These are phyloP conservation scores for Dipus sagitta DNA, from an alignment of 2,797 vertebrate genomes.

Conservation along the genomic window DNA sequence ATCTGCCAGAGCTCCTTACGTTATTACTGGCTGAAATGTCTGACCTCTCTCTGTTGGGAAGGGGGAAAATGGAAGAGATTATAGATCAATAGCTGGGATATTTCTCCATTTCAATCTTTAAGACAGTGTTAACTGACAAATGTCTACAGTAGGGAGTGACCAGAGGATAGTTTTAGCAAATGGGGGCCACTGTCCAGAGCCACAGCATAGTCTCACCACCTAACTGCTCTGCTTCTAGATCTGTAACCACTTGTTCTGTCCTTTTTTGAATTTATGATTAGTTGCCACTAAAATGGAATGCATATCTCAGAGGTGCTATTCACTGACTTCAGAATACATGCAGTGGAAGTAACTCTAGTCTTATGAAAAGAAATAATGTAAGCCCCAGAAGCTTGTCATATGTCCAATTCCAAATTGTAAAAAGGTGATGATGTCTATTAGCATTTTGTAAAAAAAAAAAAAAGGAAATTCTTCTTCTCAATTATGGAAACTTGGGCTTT, in stretches of 20 bases:
- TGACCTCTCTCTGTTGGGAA: conserved; percentile 36
- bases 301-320: conserved; percentile 47
- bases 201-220: neutral
- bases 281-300: conserved; percentile 10
- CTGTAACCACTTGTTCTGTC: conserved; percentile 10
- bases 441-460: conserved; percentile 43
- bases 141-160: neutral
- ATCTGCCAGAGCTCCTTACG: conserved; percentile 46
- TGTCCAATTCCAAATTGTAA: conserved; percentile 40
- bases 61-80: neutral
- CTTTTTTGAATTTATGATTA: conserved; percentile 32
- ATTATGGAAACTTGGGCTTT: conserved; percentile 50
- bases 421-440: conserved; percentile 55
- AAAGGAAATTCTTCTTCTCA: conserved; percentile 23
- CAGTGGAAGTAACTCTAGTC: conserved; percentile 46
- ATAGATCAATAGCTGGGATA: neutral
- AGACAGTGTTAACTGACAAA: conserved; percentile 45
- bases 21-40: conserved; percentile 16
- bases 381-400: conserved; percentile 2
- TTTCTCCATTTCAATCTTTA: conserved; percentile 56
- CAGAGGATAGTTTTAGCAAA: neutral
- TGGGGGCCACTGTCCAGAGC: neutral
- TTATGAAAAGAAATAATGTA: conserved; percentile 58
- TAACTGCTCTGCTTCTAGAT: neutral
- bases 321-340: conserved; percentile 48